These are phyloP conservation scores for Acestrorhynchus altus DNA, from an alignment of 2,797 vertebrate species.

Conservation along the genomic window DNA sequence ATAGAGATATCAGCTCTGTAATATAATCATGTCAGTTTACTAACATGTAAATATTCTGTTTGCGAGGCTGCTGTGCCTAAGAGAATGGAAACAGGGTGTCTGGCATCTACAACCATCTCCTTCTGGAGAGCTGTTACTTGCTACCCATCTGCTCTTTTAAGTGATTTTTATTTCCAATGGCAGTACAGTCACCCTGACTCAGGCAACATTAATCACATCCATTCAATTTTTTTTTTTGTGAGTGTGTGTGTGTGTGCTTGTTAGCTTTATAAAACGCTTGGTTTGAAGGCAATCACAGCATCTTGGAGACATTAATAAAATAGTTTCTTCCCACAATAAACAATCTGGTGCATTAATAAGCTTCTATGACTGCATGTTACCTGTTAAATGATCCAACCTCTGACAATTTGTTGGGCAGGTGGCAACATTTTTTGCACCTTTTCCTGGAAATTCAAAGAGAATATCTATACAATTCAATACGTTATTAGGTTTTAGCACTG, in stretches of 20 bases:
- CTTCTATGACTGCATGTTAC: neutral
- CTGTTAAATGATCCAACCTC: neutral
- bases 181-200: conserved; percentile 24
- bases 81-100: conserved; percentile 23
- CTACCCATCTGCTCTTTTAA: conserved; percentile 44
- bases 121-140: conserved; percentile 46
- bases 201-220: conserved; percentile 19
- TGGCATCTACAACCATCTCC: conserved; percentile 37
- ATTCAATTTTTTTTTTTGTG: conserved; percentile 7
- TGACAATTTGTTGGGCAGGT: too few species aligned
- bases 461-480: too few species aligned
- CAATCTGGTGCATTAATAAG: neutral
- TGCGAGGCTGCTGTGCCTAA: conserved; percentile 21
- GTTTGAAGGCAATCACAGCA: neutral
- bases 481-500: too few species aligned
- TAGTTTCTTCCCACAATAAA: neutral
- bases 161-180: conserved; percentile 24
- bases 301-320: neutral
- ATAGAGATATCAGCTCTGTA: neutral
- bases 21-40: conserved; percentile 6
- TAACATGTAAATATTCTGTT: neutral
- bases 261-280: neutral
- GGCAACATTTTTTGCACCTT: too few species aligned
- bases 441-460: too few species aligned
- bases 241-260: neutral